phyloP scores from a whole-genome alignment of 2,888 invertebrate species.

The Microctonus aethiopoides region DNA sequence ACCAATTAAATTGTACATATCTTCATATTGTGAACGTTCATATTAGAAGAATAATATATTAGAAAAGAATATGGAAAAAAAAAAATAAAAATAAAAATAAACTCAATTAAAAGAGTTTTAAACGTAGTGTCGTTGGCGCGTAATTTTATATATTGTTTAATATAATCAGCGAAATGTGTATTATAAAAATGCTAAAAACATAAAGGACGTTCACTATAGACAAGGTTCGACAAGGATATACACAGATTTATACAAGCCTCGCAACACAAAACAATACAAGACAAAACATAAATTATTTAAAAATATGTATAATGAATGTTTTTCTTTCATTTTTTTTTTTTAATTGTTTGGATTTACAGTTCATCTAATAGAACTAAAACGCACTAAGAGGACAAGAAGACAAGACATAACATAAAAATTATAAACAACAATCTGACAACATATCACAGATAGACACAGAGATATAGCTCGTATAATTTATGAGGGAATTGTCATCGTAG shows the following conservation, averaged over 20 bases:
- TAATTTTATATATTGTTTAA: slow-evolving; percentile 24
- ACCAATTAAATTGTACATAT: not conserved
- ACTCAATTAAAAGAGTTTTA: slow-evolving; percentile 15
- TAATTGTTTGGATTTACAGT: slow-evolving; percentile 20
- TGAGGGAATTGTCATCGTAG: slow-evolving; percentile 25
- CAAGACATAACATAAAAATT: slow-evolving; percentile 63
- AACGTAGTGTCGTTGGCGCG: slow-evolving; percentile 42
- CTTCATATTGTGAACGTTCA: slow-evolving; percentile 14
- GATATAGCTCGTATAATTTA: slow-evolving; percentile 55
- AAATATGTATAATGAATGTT: slow-evolving; percentile 11
- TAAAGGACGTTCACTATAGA: slow-evolving; percentile 60
- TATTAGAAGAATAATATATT: slow-evolving; percentile 7
- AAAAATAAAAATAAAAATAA: slow-evolving; percentile 14
- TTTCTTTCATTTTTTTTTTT: slow-evolving; percentile 27
- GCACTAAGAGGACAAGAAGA: slow-evolving; percentile 63
- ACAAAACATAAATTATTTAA: slow-evolving; percentile 44
- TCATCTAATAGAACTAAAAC: slow-evolving; percentile 44
- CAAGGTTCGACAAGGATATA: slow-evolving; percentile 54
- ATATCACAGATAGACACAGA: slow-evolving; percentile 63
- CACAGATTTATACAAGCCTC: slow-evolving; percentile 56
- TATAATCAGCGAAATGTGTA: slow-evolving; percentile 38
- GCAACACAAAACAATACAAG: slow-evolving; percentile 63
- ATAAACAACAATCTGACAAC: slow-evolving; percentile 64
- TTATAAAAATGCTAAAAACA: slow-evolving; percentile 47
- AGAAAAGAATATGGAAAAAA: not conserved